Evolutionary conservation across 2,888 invertebrate genomes (phyloP).

Genomic region (Ennomos erosarius): DNA sequence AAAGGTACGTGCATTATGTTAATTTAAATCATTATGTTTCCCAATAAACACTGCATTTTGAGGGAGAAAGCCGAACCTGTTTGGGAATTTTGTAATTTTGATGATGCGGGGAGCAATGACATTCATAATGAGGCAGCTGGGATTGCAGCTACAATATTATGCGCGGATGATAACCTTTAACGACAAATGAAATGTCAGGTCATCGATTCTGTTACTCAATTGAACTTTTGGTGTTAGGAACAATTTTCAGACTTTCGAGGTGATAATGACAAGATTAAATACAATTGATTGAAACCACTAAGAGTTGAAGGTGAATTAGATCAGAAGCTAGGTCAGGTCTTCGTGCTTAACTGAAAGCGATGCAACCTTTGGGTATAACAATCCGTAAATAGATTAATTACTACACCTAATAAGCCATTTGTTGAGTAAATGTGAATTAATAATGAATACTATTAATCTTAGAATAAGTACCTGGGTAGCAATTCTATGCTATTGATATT

Average conservation of each 20-base stretch:
- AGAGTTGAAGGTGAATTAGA: neutral
- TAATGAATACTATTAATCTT: too few species aligned
- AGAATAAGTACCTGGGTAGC: too few species aligned
- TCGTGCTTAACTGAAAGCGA: too few species aligned
- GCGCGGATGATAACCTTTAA: constrained; percentile 35
- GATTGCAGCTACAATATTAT: constrained; percentile 25
- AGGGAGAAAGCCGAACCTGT: constrained; percentile 67
- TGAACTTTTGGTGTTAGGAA: constrained; percentile 22
- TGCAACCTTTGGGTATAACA: too few species aligned
- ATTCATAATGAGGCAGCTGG: constrained; percentile 36
- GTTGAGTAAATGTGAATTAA: too few species aligned
- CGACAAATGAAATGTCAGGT: constrained; percentile 34
- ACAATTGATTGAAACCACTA: constrained; percentile 1
- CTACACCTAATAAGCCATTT: too few species aligned
- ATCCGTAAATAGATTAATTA: too few species aligned
- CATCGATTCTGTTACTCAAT: constrained; percentile 30
- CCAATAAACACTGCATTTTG: constrained; percentile 63
- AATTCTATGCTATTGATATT: too few species aligned
- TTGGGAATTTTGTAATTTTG: constrained; percentile 61
- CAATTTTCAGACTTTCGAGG: constrained; percentile 19
- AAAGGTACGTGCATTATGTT: constrained; percentile 48
- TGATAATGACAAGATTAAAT: constrained; percentile 11
- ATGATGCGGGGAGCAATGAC: constrained; percentile 42
- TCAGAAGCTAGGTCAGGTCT: constrained; percentile 19
- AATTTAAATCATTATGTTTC: constrained; percentile 66